These are phyloP conservation scores for Tyria jacobaeae DNA, from an alignment of 2,888 invertebrate genomes.

Conservation along the genomic window DNA sequence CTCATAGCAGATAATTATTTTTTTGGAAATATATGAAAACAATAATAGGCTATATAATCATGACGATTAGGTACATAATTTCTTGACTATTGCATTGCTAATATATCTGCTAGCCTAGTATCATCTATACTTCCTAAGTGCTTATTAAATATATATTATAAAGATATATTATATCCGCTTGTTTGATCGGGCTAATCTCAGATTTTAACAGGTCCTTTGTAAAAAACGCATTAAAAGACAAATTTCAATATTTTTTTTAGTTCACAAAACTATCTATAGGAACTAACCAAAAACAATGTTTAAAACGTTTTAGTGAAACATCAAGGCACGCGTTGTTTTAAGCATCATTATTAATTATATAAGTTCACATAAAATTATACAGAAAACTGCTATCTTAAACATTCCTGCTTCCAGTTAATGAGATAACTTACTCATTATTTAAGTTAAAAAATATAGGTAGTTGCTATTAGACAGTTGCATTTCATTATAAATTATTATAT, in stretches of 20 bases:
- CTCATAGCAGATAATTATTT: not conserved
- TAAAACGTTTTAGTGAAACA: not conserved
- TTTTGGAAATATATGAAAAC: too few relatives aligned
- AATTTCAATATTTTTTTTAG: too few relatives aligned
- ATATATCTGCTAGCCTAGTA: too few relatives aligned
- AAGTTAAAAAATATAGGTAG: not conserved
- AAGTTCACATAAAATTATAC: not conserved
- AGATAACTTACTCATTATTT: not conserved
- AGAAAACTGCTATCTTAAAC: not conserved
- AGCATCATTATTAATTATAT: not conserved
- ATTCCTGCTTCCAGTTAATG: not conserved
- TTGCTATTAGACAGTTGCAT: not conserved
- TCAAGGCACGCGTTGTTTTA: not conserved
- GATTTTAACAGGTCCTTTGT: too few relatives aligned
- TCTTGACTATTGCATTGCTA: too few relatives aligned
- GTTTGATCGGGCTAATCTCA: too few relatives aligned
- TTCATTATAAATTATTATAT: not conserved
- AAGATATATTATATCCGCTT: too few relatives aligned
- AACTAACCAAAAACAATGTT: not conserved
- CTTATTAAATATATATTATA: too few relatives aligned
- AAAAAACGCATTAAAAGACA: too few relatives aligned
- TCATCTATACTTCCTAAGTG: too few relatives aligned
- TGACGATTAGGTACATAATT: too few relatives aligned
- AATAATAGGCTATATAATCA: too few relatives aligned
- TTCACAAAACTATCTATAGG: not conserved